Evolutionary conservation across 2,888 invertebrate species (phyloP), one percentile per base, ranked within the genome.

Genomic region (Amphipoea oculea): DNA sequence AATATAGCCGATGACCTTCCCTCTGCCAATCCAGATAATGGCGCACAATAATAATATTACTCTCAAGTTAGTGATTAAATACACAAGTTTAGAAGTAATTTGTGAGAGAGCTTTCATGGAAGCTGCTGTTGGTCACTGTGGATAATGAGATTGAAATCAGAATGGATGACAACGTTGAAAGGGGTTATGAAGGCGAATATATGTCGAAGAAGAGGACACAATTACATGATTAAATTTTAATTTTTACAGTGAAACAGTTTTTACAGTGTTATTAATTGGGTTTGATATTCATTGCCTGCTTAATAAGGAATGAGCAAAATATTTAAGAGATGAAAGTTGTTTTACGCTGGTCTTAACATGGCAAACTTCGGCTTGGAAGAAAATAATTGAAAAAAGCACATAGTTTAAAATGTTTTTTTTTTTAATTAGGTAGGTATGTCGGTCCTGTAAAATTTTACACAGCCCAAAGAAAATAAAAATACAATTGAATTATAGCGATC

Each of bases 21-120:
- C 78, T 75, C 76, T 76, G 79, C 85, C 89, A 91, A 91, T 91
- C 85, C 74, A 83, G 87, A 91, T 91, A 91, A 91, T 90, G 91
- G 76, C 84, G 73, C 78, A 86, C 88, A 89, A 90, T 88, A 90
- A 90, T 84, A 87, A 85, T 89, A 89, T 87, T 82, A 85, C 81
- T 83, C 76, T 73, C 66, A 82, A 88, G 74, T 85, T 84, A 82
- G 76, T 87, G 84, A 89, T 89, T 90, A 85, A 90, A 88, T 82
- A 84, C 82, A 62, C 51, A 86, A 90, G 81, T 89, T 90, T 67
- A 75, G 71, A 89, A 89, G 85, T 85, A 83, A 89, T 89, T 87
- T 89, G 76, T 84, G 81, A 84, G 85, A 89, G 60, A 88, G 88
- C 84, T 74, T 79, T 79, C 74, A 76, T 78, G 75, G 81, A 78